phyloP scores from a whole-genome alignment of 2,113 vertebrate species.

The Noturus placidus region DNA sequence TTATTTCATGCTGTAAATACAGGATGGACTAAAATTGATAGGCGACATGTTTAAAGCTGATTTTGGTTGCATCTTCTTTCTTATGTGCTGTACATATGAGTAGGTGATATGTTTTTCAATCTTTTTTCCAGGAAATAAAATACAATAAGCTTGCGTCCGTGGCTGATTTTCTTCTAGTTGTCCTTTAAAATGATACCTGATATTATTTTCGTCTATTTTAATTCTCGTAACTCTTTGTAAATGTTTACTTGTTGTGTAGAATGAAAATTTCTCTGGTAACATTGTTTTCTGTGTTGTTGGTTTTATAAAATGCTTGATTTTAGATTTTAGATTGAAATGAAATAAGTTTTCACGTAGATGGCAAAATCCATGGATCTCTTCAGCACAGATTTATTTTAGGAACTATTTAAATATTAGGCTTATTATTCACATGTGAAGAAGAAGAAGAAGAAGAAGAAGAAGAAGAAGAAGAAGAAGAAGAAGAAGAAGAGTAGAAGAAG shows the following conservation, averaged over 20 bases:
- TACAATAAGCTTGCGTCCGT: conserved; percentile 62
- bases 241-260: not conserved
- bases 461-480: not conserved
- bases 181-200: not conserved
- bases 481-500: not conserved
- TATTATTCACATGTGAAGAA: not conserved
- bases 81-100: conserved; percentile 72
- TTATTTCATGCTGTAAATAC: conserved; percentile 58
- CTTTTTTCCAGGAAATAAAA: conserved; percentile 74
- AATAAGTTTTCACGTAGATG: not conserved
- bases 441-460: not conserved
- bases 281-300: not conserved
- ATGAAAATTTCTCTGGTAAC: not conserved
- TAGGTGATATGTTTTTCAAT: conserved; percentile 63
- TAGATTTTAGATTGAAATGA: not conserved
- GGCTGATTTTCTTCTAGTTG: conserved; percentile 21
- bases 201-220: not conserved
- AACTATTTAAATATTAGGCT: not conserved
- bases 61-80: conserved; percentile 62
- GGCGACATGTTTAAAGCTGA: conserved; percentile 51
- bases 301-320: not conserved
- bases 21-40: conserved; percentile 51
- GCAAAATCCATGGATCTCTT: not conserved
- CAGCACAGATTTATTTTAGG: not conserved
- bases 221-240: not conserved